Evolutionary conservation across 2,797 vertebrate species (phyloP), one percentile per base, ranked within the genome.

Genomic region (Ctenosaura bakeri): DNA sequence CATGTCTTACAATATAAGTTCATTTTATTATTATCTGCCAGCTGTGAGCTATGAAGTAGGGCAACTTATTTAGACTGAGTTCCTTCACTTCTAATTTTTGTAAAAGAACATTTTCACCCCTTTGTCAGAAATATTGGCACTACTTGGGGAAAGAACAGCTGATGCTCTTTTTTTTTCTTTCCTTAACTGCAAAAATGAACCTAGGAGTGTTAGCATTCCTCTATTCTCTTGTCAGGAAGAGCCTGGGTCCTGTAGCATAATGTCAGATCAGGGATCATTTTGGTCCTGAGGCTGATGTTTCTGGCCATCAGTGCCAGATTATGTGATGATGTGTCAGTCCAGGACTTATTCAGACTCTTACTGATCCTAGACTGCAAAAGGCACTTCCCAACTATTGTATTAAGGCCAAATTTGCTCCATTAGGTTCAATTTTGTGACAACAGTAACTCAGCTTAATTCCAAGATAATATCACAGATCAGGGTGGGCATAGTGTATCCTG

Each of bases 1-100:
- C 59, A 78, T 91, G 66, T 35, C 29, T 59, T 62, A 26, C 38
- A 46, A 22, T 38, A 42, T 89, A 89, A 88, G 46, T 91, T 93
- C 86, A 83, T 87, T 90, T 92, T 91, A 81, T 93, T 66, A 79
- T 79, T 92, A 83, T 73, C 88, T 91, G 52, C 42, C 94, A 93
- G 74, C 81, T 86, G 88, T 91, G 85, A 95, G 92, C 93, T 24
- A 24, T 56, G 64, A 92, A 62, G 69, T 90, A 78, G 87, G 90
- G 88, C 71, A 89, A 42, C 91, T 85, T 52, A 71, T 86, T 92
- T 88, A 93, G 78, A 73, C 87, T 79, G 59, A 89, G 50, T 94
- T 86, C 32, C 92, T 88, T 91, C 66, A 71, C 79, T 92, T 91
- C 76, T 76, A 90, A 84, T 77, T 92, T 83, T 78, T 87, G 76